Evolutionary conservation across 2,888 invertebrate genomes (phyloP).

Genomic region (Linnaemya tessellans): DNA sequence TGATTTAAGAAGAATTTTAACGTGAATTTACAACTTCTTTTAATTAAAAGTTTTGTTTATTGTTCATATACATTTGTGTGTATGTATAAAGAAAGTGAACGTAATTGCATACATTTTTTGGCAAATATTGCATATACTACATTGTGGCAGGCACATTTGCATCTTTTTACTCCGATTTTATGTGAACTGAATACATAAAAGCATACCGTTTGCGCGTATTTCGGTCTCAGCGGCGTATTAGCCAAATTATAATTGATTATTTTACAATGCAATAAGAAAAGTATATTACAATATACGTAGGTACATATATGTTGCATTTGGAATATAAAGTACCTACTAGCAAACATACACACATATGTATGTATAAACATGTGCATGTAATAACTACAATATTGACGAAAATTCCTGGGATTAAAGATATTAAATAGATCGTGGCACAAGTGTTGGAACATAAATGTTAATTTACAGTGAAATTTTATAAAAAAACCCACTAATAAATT

Average conservation of each 20-base stretch:
- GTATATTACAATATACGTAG: too few relatives aligned
- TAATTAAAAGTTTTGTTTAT: not conserved
- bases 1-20: not conserved
- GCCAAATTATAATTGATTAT: slow-evolving; percentile 6
- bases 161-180: not conserved
- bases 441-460: not conserved
- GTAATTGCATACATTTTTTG: slow-evolving; percentile 16
- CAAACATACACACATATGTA: not conserved
- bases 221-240: not conserved
- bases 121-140: not conserved
- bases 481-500: not conserved
- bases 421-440: not conserved
- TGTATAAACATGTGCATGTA: not conserved
- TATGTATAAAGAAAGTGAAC: not conserved
- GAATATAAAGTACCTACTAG: too few relatives aligned
- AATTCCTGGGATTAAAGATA: not conserved
- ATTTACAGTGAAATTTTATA: not conserved
- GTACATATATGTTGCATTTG: not conserved
- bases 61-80: not conserved
- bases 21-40: not conserved
- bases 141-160: not conserved
- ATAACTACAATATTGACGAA: too few relatives aligned
- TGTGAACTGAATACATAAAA: slow-evolving; percentile 20
- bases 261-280: not conserved
- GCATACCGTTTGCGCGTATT: not conserved